Base-by-base conservation (phyloP, 2,888 invertebrate species). In the Thymelicus acteon region DNA sequence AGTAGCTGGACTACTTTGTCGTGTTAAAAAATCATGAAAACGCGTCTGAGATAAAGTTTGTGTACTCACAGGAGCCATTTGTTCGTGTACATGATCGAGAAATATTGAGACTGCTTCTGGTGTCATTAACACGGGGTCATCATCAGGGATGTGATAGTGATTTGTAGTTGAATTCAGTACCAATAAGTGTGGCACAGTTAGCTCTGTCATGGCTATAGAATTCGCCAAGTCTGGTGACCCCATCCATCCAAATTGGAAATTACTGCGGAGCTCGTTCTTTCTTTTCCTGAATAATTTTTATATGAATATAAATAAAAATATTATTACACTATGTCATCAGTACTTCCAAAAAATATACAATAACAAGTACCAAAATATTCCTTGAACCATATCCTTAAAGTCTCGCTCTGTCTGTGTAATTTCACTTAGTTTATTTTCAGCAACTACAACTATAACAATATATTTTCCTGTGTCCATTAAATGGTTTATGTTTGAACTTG, bases 231-330 rank as follows among this genome's bases (percentile, higher is more conserved):
- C 98, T 4, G 97, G 96, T 75, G 96, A 97, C 0, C 97, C 98
- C 87, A 98, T 96, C 99, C 99, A 99, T 52, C 98, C 98, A 93
- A 99, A 99, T 90, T 99, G 99, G 85, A 97, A 98, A 77, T 95
- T 90, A 87, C 95, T 95, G 82, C 98, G 98, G 79, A 97, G 97
- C 75, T 96, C 96, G 52, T 96, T 95, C 72, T 97, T 95, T 84
- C 84, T 85, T 74, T 86, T 86, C 74, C 93, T 93, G 79, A 24
- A 81, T 58, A 39, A 63, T 47, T 37, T 4, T 40, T 7, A 7
- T 7, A 31, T 44, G 24, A 37, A 40, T 13, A 24, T 19, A 37
- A 19, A 47, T 2, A n/a, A 15, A 13, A 7, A 60, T 10, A 40
- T 0, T 10, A 60, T 15, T 40, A 6, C 5, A 57, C 10, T 31